Evolutionary conservation across 2,113 vertebrate genomes (phyloP).

Genomic region (Enhydra lutris): DNA sequence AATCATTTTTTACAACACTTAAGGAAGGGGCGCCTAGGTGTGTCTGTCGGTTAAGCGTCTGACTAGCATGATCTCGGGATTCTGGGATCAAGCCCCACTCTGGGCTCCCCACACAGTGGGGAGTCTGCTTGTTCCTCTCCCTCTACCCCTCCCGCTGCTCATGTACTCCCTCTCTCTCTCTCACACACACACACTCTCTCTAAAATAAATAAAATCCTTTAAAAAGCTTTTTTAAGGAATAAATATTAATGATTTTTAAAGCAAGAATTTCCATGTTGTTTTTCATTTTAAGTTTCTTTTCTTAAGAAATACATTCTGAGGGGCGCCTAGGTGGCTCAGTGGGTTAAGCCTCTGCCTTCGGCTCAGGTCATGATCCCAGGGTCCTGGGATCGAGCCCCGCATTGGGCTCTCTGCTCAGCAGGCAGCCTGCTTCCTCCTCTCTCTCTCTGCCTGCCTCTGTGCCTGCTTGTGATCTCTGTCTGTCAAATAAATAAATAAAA

Average conservation of each 20-base stretch:
- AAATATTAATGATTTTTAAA: not conserved
- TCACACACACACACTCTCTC: too few species aligned
- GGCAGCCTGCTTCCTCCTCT: not conserved
- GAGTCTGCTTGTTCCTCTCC: not conserved
- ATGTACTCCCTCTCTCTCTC: not conserved
- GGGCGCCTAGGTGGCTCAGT: not conserved
- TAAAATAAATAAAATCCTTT: not conserved
- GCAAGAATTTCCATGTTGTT: not conserved
- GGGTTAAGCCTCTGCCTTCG: not conserved
- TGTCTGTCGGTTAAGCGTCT: rapidly evolving
- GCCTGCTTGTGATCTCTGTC: too few species aligned
- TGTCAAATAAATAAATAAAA: too few species aligned
- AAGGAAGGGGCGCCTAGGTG: not conserved
- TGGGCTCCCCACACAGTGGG: not conserved
- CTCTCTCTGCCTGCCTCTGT: too few species aligned
- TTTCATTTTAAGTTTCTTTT: not conserved
- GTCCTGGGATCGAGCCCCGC: not conserved
- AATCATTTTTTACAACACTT: not conserved
- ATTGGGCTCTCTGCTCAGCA: not conserved
- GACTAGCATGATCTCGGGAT: not conserved
- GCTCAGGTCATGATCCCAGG: not conserved
- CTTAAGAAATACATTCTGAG: not conserved
- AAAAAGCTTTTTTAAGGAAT: not conserved
- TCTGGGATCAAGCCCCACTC: not conserved
- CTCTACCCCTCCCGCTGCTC: too few species aligned